Evolutionary conservation across 2,113 vertebrate genomes (phyloP).

Genomic region (Oostethus manadensis): DNA sequence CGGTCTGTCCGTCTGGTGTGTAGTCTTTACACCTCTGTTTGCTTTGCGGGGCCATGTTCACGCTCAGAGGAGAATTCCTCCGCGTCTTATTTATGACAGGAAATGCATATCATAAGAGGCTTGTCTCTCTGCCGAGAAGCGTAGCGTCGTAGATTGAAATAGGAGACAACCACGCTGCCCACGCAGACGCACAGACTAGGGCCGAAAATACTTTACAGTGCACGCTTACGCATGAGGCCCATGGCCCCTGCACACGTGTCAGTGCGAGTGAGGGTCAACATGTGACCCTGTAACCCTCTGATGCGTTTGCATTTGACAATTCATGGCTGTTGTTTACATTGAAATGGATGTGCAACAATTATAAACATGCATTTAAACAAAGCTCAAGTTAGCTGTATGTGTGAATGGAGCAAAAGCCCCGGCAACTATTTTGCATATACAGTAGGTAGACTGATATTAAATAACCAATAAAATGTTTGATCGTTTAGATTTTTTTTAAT

Average conservation of each 20-base stretch:
- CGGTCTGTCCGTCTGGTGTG: conserved; percentile 19
- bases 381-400: too few relatives aligned
- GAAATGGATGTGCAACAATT: too few relatives aligned
- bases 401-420: too few relatives aligned
- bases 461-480: too few relatives aligned
- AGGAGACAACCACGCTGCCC: conserved; percentile 31
- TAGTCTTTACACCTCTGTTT: conserved; percentile 54
- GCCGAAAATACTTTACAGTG: conserved; percentile 28
- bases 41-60: conserved; percentile 54
- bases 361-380: too few relatives aligned
- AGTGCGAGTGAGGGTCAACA: conserved; percentile 37
- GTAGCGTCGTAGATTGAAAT: conserved; percentile 33
- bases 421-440: too few relatives aligned
- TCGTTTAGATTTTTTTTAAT: too few relatives aligned
- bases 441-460: too few relatives aligned
- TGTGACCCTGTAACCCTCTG: conserved; percentile 29
- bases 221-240: conserved; percentile 33
- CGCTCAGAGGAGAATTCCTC: conserved; percentile 47
- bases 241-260: conserved; percentile 59
- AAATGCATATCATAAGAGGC: conserved; percentile 67
- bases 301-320: background rate
- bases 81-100: conserved; percentile 67
- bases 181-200: conserved; percentile 23
- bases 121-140: conserved; percentile 52
- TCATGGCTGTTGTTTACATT: background rate